Evolutionary conservation across 2,797 vertebrate species (phyloP), one percentile per base, ranked within the genome.

Genomic region (Synanceia verrucosa): DNA sequence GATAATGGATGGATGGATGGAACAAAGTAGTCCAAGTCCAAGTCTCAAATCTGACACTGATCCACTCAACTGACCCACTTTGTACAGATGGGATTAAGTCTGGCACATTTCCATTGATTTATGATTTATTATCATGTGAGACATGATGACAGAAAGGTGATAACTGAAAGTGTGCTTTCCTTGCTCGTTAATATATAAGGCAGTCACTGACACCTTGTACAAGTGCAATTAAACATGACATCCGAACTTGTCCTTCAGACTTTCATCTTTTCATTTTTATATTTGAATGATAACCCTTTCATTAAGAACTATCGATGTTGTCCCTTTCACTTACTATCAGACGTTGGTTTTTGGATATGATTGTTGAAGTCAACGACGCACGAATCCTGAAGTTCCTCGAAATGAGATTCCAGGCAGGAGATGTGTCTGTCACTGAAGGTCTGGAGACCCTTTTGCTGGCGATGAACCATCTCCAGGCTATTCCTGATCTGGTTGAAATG

Each of bases 381-480:
- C 93, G 93, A 53, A 66, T 93, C 3, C 76, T 97, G 9, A 94
- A 90, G 41, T 95, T 97, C 81, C 50, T 96, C 18, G 89, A 94
- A 66, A 81, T 24, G 8, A 91, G 94, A 74, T 92, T 97, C 73
- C 82, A 91, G 41, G 85, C 28, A 5, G 78, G 65, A 23, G 94
- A 96, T 33, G 3, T 96, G 3, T 82, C 76, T 21, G n/a, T 47
- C 16, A 1, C 16, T n/a, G 95, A 97, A 76, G 92, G 91, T 31
- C 56, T 88, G 53, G 75, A 93, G 23, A 78, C 88, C 16, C 1
- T 96, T 29, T 11, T 95, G 53, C 5, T 94, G 39, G 63, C 93
- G 2, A 70, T 97, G 0, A 91, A 95, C 37, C 93, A 94, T 65
- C 74, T 92, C 4, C 80, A 90, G 60, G 77, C 91, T 9, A 75